Evolutionary conservation across 2,113 vertebrate species (phyloP), one percentile per base, ranked within the genome.

Genomic region (Strigops habroptila): DNA sequence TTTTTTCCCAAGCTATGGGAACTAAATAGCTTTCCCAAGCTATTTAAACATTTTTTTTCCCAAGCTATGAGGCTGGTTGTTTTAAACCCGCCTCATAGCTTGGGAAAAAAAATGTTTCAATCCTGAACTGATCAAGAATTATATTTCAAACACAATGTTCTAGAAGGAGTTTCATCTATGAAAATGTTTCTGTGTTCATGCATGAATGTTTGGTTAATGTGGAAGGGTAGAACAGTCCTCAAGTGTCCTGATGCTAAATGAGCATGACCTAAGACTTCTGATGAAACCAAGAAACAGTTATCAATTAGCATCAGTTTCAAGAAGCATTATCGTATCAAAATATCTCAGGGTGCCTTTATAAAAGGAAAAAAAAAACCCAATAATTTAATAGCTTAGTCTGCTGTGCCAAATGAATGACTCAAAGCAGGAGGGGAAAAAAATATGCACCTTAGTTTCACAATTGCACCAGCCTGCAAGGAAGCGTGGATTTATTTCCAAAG

Each of bases 371-470:
- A 77, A 77, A 80, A 82, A 28, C 27, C 43, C 64, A 78, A 73
- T 93, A 95, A 96, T 95, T 93, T 93, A 95, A 95, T 96, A 92
- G 78, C 74, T 96, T 24, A 22, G 78, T 76, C 44, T 79, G 30
- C 84, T 91, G 60, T 93, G 95, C 94, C 93, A 95, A 96, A 85
- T 64, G 77, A 93, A 92, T 94, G 91, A 95, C 93, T 95, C 93
- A 94, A 93, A 88, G 73, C 33, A 9, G 14, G 2, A 5, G 4
- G 4, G 1, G 46, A 18, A 12, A 53, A 28, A 14, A 44, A 11
- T 33, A 90, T 83, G 85, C 95, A 80, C 74, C 60, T 74, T 39
- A 79, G 87, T 78, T 82, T 78, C 70, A 69, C 43, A 73, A 86
- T 48, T 95, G 77, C 43, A 88, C 51, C 93, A 91, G 55, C 23